phyloP scores from a whole-genome alignment of 2,113 vertebrate species.

The Hippocampus barbouri region DNA sequence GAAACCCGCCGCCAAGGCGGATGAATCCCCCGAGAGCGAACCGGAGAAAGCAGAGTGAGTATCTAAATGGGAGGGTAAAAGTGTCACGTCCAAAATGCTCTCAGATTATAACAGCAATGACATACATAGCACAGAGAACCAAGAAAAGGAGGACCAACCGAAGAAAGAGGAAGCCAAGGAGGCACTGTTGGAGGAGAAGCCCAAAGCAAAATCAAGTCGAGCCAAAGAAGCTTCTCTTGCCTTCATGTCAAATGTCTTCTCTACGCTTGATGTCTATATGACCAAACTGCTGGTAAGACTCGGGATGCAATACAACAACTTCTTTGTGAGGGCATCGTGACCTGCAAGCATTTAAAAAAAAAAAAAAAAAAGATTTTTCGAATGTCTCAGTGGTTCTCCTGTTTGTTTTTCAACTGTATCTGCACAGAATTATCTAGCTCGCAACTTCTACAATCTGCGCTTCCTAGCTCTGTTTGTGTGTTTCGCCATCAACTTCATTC shows the following conservation, averaged over 20 bases:
- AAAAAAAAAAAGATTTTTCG: too few relatives aligned
- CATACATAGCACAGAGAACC: constrained; percentile 83
- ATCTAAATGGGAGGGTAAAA: neutral
- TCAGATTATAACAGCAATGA: constrained; percentile 4
- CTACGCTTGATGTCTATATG: constrained; percentile 83
- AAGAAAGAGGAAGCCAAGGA: constrained; percentile 79
- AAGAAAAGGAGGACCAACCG: constrained; percentile 87
- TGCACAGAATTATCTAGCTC: constrained; percentile 90
- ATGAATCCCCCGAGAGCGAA: constrained; percentile 74
- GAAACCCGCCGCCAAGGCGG: constrained; percentile 62
- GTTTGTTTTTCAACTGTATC: neutral
- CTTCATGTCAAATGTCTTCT: constrained; percentile 87
- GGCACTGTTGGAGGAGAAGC: constrained; percentile 71
- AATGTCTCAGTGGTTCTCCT: neutral
- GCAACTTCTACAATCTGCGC: constrained; percentile 97
- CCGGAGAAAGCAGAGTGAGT: constrained; percentile 97
- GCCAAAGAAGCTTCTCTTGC: constrained; percentile 79
- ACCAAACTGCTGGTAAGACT: constrained; percentile 84
- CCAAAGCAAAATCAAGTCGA: constrained; percentile 74
- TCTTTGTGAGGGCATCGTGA: too few relatives aligned
- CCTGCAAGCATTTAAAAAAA: too few relatives aligned
- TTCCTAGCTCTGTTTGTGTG: constrained; percentile 94
- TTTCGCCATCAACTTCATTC: constrained; percentile 98
- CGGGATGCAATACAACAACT: neutral
- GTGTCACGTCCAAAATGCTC: neutral